Evolutionary conservation across 2,888 invertebrate genomes (phyloP), one percentile per base, ranked within the genome.

Genomic region (Phortica okadai): DNA sequence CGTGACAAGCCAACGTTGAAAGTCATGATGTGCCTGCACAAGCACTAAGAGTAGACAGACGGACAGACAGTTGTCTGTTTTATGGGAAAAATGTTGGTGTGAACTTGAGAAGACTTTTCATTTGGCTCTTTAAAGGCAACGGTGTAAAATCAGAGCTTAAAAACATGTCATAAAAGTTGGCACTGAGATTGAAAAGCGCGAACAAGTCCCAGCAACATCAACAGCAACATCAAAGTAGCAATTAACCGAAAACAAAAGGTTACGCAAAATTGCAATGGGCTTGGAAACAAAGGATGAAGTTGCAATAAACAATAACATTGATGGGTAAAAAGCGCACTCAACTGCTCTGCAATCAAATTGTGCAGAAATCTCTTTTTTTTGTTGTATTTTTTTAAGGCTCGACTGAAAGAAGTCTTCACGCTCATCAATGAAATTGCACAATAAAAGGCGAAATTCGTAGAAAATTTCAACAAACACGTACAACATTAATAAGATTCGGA

Each of bases 381-480:
- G n/a, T 21, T 21, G 21, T 21, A 21, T 21, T 21, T 21, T 50
- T 14, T 2, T 6, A 50, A 11, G 2, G 10, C 14, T 50, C 14
- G 50, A 2, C 50, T 50, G 50, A 50, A 8, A 50, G 50, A 50
- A 67, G 8, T 21, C 45, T 44, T 69, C 69, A 69, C 45, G 70
- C 33, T 72, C 56, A 33, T 72, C 70, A 72, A 33, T 16, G 25
- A 56, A 72, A 72, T 72, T 33, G 70, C 70, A 72, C 56, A 56
- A 72, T 21, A 25, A 56, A 25, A 54, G 14, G 6, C 69, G 7
- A 72, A 72, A 56, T 72, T 72, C 70, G 25, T 44, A 42, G 70
- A 72, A 72, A 72, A 54, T 25, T 54, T 7, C 11, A 54, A 50
- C 44, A 72, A 56, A 72, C 70, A 72, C 56, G 70, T 56, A 33